Conservation (phyloP, 2,797 vertebrate species). For the Taeniopygia guttata region DNA sequence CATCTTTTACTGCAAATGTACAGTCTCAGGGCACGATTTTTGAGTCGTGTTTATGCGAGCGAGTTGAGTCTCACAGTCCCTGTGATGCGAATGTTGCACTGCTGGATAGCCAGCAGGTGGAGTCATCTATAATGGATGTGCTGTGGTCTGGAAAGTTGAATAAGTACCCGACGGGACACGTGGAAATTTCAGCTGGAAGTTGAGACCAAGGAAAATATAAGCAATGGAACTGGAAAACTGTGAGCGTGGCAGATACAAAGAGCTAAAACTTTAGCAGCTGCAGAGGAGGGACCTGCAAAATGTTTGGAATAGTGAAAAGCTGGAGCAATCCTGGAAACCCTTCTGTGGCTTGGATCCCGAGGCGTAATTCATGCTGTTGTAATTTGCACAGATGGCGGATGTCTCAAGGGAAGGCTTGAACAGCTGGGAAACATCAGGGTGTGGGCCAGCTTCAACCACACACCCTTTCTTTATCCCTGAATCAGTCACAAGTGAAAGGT, state of each 20-base stretch:
- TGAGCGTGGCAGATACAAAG: neutral
- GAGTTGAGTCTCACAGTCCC: neutral
- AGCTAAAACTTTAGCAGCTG: constrained; percentile 3
- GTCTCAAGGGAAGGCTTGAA: constrained; percentile 15
- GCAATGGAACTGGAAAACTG: constrained; percentile 37
- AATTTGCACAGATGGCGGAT: constrained; percentile 16
- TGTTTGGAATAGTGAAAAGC: constrained; percentile 38
- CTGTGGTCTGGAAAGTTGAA: neutral
- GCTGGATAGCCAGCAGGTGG: constrained; percentile 39
- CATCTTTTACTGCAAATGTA: neutral
- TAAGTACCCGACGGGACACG: neutral
- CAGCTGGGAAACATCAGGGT: constrained; percentile 65
- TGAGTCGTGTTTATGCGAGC: fast-evolving
- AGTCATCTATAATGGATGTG: neutral
- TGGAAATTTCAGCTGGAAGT: constrained; percentile 31
- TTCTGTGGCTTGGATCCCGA: constrained; percentile 5
- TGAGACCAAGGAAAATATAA: constrained; percentile 37
- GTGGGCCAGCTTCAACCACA: neutral
- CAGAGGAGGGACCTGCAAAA: constrained; percentile 38
- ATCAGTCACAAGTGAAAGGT: constrained; percentile 10
- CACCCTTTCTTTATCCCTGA: constrained; percentile 10
- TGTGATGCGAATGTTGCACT: fast-evolving
- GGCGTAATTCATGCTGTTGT: constrained; percentile 34
- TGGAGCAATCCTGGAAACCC: constrained; percentile 46
- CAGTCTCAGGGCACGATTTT: neutral